These are phyloP conservation scores for Lagocephalus sceleratus DNA, from an alignment of 2,797 vertebrate genomes.

Conservation along the genomic window DNA sequence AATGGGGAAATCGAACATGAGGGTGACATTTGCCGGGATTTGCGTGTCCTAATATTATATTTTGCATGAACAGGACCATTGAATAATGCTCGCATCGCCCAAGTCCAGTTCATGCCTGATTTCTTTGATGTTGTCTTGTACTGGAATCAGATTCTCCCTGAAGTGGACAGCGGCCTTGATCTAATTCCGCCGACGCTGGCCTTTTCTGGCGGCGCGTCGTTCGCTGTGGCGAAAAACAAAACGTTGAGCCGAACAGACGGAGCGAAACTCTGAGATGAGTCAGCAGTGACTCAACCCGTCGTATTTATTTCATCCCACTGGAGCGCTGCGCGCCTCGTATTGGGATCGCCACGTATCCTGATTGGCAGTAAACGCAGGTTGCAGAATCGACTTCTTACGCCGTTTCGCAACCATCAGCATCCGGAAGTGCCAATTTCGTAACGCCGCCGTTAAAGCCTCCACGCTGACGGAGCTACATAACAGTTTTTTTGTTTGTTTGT, in stretches of 20 bases:
- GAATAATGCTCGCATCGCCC: slow-evolving; percentile 30
- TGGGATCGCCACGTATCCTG: background rate
- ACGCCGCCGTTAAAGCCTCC: too few species aligned
- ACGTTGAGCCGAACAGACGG: slow-evolving; percentile 14
- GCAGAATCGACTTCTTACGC: too few species aligned
- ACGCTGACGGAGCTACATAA: too few species aligned
- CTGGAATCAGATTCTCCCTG: slow-evolving; percentile 60
- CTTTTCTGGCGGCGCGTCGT: slow-evolving; percentile 24
- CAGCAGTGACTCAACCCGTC: slow-evolving; percentile 3
- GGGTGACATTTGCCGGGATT: background rate
- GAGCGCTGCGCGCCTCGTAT: background rate
- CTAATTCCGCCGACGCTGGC: slow-evolving; percentile 58
- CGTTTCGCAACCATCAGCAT: too few species aligned
- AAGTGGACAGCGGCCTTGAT: slow-evolving; percentile 43
- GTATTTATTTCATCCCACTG: slow-evolving; percentile 3
- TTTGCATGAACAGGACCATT: background rate
- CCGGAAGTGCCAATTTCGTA: too few species aligned
- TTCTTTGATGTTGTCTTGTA: slow-evolving; percentile 26
- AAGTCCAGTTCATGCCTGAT: background rate
- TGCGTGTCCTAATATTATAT: background rate
- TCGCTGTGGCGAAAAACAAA: slow-evolving; percentile 22
- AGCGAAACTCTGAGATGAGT: slow-evolving; percentile 3
- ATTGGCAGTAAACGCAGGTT: too few species aligned
- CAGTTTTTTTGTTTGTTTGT: slow-evolving; percentile 7
- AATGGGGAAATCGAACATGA: background rate